Evolutionary conservation across 2,888 invertebrate species (phyloP).

Genomic region (Habroteleia sp.): DNA sequence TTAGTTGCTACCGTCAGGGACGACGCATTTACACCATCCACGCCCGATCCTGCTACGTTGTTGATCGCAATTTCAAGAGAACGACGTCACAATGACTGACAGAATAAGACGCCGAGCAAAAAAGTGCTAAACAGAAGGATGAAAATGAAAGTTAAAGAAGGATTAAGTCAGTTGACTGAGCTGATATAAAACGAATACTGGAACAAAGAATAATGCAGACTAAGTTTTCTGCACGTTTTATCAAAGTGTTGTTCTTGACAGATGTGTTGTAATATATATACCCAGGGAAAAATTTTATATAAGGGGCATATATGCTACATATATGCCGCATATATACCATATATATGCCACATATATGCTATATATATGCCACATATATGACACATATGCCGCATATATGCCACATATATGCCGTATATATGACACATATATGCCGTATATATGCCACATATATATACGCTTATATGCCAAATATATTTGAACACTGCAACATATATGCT

Average conservation of each 20-base stretch:
- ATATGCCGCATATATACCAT: no score
- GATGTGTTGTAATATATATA: slow-evolving; percentile 22
- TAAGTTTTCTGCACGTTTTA: slow-evolving; percentile 26
- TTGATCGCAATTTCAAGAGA: slow-evolving; percentile 41
- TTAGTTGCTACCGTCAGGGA: slow-evolving; percentile 70
- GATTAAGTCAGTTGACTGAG: slow-evolving; percentile 28
- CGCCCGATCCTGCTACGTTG: slow-evolving; percentile 30
- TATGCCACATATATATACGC: no score
- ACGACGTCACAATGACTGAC: slow-evolving; percentile 45
- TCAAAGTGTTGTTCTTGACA: not conserved
- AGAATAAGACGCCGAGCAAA: slow-evolving; percentile 31
- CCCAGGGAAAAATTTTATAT: no score
- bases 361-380: no score
- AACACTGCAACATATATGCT: no score
- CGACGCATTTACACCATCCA: slow-evolving; percentile 67
- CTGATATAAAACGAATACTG: slow-evolving; percentile 7
- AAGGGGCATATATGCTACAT: no score
- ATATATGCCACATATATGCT: no score
- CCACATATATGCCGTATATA: no score
- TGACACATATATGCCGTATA: no score
- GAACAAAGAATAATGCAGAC: slow-evolving; percentile 42
- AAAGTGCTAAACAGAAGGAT: slow-evolving; percentile 52
- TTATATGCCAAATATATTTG: no score
- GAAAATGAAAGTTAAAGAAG: slow-evolving; percentile 52
- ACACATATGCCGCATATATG: no score